These are phyloP conservation scores for Stegana nigrithorax DNA, from an alignment of 2,888 invertebrate species.

Conservation along the genomic window DNA sequence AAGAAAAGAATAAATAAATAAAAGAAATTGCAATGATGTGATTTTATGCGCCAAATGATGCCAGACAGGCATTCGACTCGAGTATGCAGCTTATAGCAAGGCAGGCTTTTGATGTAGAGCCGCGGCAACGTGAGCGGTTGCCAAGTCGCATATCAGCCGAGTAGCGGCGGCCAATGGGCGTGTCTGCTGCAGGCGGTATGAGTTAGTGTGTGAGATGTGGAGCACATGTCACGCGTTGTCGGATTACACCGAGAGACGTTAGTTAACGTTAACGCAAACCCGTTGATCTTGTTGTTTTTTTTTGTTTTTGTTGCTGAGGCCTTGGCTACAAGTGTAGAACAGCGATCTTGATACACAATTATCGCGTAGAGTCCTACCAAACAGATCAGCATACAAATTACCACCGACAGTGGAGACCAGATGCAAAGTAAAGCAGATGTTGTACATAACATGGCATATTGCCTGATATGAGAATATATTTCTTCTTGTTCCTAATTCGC, in stretches of 20 bases:
- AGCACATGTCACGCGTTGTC: conserved; percentile 8
- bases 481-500: too few species aligned
- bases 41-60: conserved; percentile 55
- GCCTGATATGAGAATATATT: too few species aligned
- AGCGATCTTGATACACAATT: neutral
- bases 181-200: neutral
- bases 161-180: neutral
- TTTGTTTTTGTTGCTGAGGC: too few species aligned
- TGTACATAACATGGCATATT: too few species aligned
- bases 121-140: neutral
- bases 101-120: conserved; percentile 13
- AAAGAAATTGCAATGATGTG: conserved; percentile 39
- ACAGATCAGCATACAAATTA: conserved; percentile 1
- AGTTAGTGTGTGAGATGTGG: neutral
- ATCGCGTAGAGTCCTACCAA: neutral
- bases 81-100: conserved; percentile 8
- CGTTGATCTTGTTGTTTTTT: too few species aligned
- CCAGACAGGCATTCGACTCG: conserved; percentile 32
- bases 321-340: neutral
- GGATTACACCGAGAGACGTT: neutral
- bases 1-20: conserved; percentile 13
- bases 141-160: neutral
- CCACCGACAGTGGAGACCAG: too few species aligned
- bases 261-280: conserved; percentile 12
- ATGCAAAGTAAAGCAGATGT: too few species aligned